Base-by-base conservation (phyloP, 2,797 vertebrate species). In the Odontamblyopus rebecca region DNA sequence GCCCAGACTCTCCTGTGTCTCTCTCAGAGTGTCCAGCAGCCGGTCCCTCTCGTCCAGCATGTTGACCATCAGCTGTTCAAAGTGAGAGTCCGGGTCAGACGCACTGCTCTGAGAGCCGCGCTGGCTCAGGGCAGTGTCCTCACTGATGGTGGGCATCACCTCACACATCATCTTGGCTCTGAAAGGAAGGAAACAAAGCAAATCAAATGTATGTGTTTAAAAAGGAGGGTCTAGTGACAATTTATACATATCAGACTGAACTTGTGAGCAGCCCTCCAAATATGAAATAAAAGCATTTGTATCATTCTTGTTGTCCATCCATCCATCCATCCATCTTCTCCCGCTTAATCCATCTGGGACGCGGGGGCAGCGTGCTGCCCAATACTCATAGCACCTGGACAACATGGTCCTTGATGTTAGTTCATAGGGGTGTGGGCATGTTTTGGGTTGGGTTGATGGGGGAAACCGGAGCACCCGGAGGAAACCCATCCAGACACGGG, bases 61-160 rank as follows among this genome's bases (percentile, higher is more conserved):
- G 89, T 98, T 98, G 82, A 99, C 98, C 97, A 99, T 99, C 89
- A 99, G 93, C 92, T 98, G 97, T 92, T 99, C 98, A 77, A 99
- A 99, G 89, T 99, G 97, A 50, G 97, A 97, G 93, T 99, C 98
- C 0, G 97, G 97, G 94, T 99, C 97, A 0, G 96, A 97, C 91
- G 95, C 91, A 12, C 97, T 95, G 93, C 97, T 97, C 88, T 99
- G 97, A 74, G 97, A 98, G 92, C 97, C 97, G 77, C 98, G 95
- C 87, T 98, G 97, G 87, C 94, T 98, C 95, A 97, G 95, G 51
- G 97, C 96, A 88, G 97, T 98, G 95, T 99, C 97, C 95, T 99
- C 97, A 0, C 96, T 99, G 91, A 98, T 97, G 91, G 96, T 97
- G 94, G 96, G 97, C 96, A 98, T 97, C 94, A 98, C 97, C 89